A percentile compares a stretch with the other conserved stretches of the same genome.
phyloP scores from a whole-genome alignment of 2,113 vertebrate species.

The Egretta garzetta region DNA sequence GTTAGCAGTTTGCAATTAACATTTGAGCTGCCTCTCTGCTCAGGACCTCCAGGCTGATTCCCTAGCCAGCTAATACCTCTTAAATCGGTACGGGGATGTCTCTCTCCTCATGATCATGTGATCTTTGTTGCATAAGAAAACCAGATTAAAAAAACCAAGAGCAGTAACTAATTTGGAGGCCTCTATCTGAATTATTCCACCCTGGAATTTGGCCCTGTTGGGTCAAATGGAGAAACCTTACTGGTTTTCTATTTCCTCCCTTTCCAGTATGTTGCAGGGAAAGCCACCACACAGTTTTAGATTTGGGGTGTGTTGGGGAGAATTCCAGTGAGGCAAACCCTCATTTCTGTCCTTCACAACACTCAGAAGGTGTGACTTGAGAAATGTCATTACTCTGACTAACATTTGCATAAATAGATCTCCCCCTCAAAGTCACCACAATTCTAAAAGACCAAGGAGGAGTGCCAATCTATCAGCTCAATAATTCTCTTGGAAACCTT shows the following conservation, averaged over 20 bases:
- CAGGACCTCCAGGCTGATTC: neutral
- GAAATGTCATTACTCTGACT: neutral
- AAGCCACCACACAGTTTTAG: neutral
- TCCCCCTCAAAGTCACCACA: neutral
- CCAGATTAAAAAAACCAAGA: neutral
- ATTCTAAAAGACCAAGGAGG: neutral
- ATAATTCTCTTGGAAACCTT: neutral
- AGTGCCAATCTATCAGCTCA: fast-evolving
- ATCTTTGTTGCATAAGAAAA: neutral
- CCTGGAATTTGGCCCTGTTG: neutral
- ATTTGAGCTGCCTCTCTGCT: neutral
- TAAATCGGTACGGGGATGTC: neutral
- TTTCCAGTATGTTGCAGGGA: neutral
- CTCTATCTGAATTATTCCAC: neutral
- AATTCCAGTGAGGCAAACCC: neutral
- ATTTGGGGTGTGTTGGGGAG: neutral
- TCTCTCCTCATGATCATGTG: neutral
- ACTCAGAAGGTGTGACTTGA: neutral
- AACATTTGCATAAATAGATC: neutral
- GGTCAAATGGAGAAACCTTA: neutral
- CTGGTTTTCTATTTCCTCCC: neutral
- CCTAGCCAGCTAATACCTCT: neutral
- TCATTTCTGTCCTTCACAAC: neutral
- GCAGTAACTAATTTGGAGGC: neutral
- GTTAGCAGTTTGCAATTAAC: neutral